A percentile compares a stretch with the other conserved stretches of the same genome.
Conservation (phyloP, 2,888 invertebrate genomes). For the Drosophila prolongata region DNA sequence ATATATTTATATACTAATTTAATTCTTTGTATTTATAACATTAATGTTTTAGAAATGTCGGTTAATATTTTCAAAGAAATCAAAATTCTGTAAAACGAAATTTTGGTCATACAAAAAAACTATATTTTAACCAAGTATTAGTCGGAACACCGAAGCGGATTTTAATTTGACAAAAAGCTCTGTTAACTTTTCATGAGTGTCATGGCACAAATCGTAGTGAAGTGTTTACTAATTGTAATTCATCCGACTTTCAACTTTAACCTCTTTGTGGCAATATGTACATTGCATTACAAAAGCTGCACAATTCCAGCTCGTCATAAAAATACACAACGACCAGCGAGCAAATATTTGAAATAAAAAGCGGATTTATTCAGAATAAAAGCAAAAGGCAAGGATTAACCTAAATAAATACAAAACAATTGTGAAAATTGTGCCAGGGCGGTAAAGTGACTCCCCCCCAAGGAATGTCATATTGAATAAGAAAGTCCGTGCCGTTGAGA, state of each 20-base stretch:
- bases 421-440: constrained; percentile 67
- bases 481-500: constrained; percentile 30
- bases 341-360: constrained; percentile 67
- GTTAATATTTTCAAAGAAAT: too few species aligned
- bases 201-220: constrained; percentile 31
- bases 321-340: constrained; percentile 60
- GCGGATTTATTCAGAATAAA: constrained; percentile 44
- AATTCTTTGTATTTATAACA: too few species aligned
- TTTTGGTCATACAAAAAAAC: not conserved
- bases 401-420: constrained; percentile 78
- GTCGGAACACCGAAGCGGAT: constrained; percentile 4
- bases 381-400: constrained; percentile 66
- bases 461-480: constrained; percentile 64
- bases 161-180: constrained; percentile 17
- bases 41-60: too few species aligned
- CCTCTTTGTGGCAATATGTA: constrained; percentile 38
- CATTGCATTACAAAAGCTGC: constrained; percentile 44
- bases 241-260: constrained; percentile 40
- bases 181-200: constrained; percentile 42
- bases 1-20: too few species aligned
- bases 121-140: not conserved
- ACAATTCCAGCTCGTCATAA: constrained; percentile 39
- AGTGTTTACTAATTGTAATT: constrained; percentile 48
- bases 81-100: not conserved
- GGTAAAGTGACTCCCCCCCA: constrained; percentile 23